Evolutionary conservation across 2,113 vertebrate species (phyloP), one percentile per base, ranked within the genome.

Genomic region (Chamaetylas fuelleborni): DNA sequence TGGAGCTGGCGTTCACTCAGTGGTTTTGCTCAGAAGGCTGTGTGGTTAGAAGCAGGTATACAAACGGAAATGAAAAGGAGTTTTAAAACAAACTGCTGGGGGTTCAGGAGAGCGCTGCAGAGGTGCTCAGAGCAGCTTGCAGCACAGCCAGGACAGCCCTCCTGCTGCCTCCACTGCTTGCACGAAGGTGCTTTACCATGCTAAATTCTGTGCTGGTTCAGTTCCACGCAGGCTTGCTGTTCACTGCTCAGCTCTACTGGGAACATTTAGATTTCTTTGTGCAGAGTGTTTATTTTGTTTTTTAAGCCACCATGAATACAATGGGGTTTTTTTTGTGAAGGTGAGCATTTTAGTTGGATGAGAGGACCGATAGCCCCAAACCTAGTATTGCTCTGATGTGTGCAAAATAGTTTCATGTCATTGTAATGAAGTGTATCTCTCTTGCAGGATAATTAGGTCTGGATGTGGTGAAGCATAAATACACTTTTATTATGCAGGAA

Each of bases 51-150:
- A 83, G 67, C 88, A 95, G 89, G 92, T 96, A 77, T 29, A 45
- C 54, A 85, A 96, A 51, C 81, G 88, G 96, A 98, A 96, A 83
- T 73, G 72, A 93, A 93, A 97, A 85, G 77, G 70, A 96, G 83
- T 78, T 91, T 91, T 48, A 33, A 86, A 82, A 64, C 66, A 87
- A 33, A 66, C 50, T 92, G 90, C 77, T 90, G 42, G 33, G 72
- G 78, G 24, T 66, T 96, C 62, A 70, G 66, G 67, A 86, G 67
- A 19, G 4, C 9, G 58, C 80, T 88, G 79, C 70, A 92, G 47
- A 76, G 73, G 65, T 64, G 19, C 47, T 81, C 58, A 58, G 84
- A 82, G 25, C 40, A 45, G 22, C 51, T 74, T 82, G 71, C 84
- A 94, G 47, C 40, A 12, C 23, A 34, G 33, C 11, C 65, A 95